phyloP scores from a whole-genome alignment of 2,797 vertebrate genomes.

The Selene dorsalis region DNA sequence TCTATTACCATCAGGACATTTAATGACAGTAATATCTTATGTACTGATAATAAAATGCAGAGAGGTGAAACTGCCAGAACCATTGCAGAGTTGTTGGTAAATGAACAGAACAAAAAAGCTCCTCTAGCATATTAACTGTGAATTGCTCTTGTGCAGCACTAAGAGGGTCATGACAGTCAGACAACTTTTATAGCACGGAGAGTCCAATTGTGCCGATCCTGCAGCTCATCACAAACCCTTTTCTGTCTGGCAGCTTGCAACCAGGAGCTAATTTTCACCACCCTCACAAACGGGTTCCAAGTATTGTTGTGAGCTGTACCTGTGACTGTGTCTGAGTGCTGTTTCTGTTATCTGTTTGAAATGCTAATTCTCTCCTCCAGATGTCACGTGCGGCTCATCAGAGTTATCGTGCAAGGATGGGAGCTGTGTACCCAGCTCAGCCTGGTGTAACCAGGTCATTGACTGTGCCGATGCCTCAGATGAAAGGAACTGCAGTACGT shows the following conservation, averaged over 20 bases:
- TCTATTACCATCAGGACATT: slow-evolving; percentile 25
- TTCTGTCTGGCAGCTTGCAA: slow-evolving; percentile 22
- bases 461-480: slow-evolving; percentile 96
- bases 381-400: slow-evolving; percentile 84
- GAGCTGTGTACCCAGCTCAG: slow-evolving; percentile 89
- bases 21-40: slow-evolving; percentile 20
- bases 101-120: slow-evolving; percentile 2
- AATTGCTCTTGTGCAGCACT: slow-evolving; percentile 24
- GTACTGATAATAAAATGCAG: slow-evolving; percentile 8
- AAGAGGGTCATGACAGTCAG: slow-evolving; percentile 1
- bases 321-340: slow-evolving; percentile 47
- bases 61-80: slow-evolving; percentile 23
- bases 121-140: slow-evolving; percentile 10
- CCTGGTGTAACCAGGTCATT: slow-evolving; percentile 95
- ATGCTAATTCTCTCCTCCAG: slow-evolving; percentile 76
- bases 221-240: slow-evolving; percentile 16
- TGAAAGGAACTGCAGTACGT: slow-evolving; percentile 96
- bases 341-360: slow-evolving; percentile 63
- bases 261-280: slow-evolving; percentile 49
- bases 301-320: slow-evolving; percentile 42
- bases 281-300: slow-evolving; percentile 16
- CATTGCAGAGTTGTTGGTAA: slow-evolving; percentile 15
- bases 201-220: slow-evolving; percentile 7
- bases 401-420: slow-evolving; percentile 94
- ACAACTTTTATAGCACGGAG: neutral